A percentile compares a stretch with the other conserved stretches of the same genome.
phyloP scores from a whole-genome alignment of 2,797 vertebrate species.

The Girardinus metallicus region DNA sequence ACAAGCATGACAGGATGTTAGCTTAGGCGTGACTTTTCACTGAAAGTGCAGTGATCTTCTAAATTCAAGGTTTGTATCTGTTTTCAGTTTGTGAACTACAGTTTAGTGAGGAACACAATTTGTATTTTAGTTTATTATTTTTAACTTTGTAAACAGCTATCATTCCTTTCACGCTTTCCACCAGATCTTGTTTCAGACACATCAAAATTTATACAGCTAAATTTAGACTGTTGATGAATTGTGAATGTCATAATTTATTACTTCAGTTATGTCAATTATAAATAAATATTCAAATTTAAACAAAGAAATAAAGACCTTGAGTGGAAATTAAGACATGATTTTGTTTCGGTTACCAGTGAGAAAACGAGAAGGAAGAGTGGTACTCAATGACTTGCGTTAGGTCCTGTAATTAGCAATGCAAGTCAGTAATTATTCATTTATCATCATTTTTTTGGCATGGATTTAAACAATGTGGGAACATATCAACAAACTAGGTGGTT shows the following conservation, averaged over 20 bases:
- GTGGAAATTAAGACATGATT: not conserved
- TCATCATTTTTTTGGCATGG: not conserved
- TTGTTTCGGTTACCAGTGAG: not conserved
- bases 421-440: not conserved
- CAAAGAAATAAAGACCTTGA: not conserved
- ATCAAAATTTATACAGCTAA: not conserved
- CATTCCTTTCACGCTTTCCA: not conserved
- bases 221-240: not conserved
- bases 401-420: not conserved
- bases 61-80: not conserved
- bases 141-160: too few relatives aligned
- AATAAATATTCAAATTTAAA: not conserved
- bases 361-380: not conserved
- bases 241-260: not conserved
- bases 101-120: not conserved
- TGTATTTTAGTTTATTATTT: not conserved
- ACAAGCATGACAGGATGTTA: constrained; percentile 20
- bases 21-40: constrained; percentile 20
- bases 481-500: not conserved
- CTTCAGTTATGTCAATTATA: not conserved
- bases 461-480: not conserved
- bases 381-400: not conserved
- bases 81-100: not conserved
- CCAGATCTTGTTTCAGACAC: not conserved
- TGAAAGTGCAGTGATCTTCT: not conserved